Conservation (phyloP, 2,113 vertebrate genomes). For the Pao palembangensis region DNA sequence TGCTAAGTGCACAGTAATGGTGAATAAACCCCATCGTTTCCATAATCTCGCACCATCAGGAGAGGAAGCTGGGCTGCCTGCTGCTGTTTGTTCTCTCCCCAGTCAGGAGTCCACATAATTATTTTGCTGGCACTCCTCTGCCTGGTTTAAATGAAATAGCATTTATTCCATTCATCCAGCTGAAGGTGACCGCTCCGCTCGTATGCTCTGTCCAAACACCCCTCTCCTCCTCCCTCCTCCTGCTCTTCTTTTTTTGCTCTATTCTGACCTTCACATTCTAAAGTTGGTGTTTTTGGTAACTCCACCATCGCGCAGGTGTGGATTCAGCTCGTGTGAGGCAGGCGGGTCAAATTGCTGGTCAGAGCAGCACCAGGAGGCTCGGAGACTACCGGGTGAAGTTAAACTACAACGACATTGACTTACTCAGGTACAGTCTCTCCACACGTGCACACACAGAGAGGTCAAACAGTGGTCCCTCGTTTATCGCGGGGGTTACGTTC, state of each 20-base stretch:
- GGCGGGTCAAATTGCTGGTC: slow-evolving; percentile 84
- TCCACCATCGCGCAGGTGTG: slow-evolving; percentile 74
- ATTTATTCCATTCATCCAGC: slow-evolving; percentile 36
- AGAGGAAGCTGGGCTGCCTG: slow-evolving; percentile 9
- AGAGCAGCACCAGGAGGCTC: slow-evolving; percentile 91
- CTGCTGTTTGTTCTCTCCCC: not conserved
- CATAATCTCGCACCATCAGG: not conserved
- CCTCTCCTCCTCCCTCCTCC: not conserved
- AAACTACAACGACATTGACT: slow-evolving; percentile 88
- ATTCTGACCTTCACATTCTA: not conserved
- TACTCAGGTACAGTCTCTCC: slow-evolving; percentile 82
- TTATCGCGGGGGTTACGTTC: too few species aligned
- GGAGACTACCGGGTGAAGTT: slow-evolving; percentile 95
- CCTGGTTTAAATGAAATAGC: slow-evolving; percentile 37
- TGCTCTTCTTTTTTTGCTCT: slow-evolving; percentile 4
- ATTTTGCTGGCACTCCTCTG: slow-evolving; percentile 20
- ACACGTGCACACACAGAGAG: not conserved
- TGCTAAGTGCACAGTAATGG: slow-evolving; percentile 8
- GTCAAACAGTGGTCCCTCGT: too few species aligned
- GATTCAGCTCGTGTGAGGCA: slow-evolving; percentile 87
- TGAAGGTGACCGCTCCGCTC: slow-evolving; percentile 34
- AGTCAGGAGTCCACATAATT: slow-evolving; percentile 15
- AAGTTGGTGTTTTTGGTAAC: not conserved
- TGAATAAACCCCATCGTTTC: slow-evolving; percentile 7
- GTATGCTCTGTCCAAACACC: not conserved